Evolutionary conservation across 2,113 vertebrate genomes (phyloP), one percentile per base, ranked within the genome.

Genomic region (Spizaetus ornatus): DNA sequence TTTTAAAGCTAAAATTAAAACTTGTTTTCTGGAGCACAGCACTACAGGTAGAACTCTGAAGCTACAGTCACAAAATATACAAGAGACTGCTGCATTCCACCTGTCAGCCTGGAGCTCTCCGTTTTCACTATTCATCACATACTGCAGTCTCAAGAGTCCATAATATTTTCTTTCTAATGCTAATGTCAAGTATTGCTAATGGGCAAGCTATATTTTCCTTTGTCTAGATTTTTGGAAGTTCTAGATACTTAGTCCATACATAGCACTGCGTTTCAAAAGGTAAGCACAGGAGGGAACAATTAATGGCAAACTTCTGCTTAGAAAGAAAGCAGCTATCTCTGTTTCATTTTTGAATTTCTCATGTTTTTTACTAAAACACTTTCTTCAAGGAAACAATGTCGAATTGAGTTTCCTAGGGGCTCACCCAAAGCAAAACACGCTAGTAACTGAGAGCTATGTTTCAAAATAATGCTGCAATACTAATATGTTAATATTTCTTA

Each of bases 111-210:
- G 55, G 34, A 96, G 76, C 88, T 93, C 66, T 86, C 38, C 5
- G 21, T 84, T 88, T 89, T 85, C 53, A 59, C 29, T 81, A 0
- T 82, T 79, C 47, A 23, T 87, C 58, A 21, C 40, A 25, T 86
- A n/a, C 23, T 83, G 48, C 43, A 67, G 36, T 88, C 96, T 97
- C 92, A 74, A 88, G 86, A 95, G 52, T 79, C 70, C 11, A 2
- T 91, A 90, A 69, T 55, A 83, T 92, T 92, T 97, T 70, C 63
- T 84, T 92, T 79, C 36, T 74, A 86, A 67, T 78, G 47, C 82
- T 96, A 59, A 63, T 91, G 61, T 90, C 63, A 77, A 6, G 12
- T 70, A 55, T 74, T 94, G 72, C 88, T 92, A 81, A 2, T 83
- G 56, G 59, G 77, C 25, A 82, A 91, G 76, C 29, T 70, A 6